Evolutionary conservation across 2,113 vertebrate genomes (phyloP), one percentile per base, ranked within the genome.

Genomic region (Gambusia holbrooki): DNA sequence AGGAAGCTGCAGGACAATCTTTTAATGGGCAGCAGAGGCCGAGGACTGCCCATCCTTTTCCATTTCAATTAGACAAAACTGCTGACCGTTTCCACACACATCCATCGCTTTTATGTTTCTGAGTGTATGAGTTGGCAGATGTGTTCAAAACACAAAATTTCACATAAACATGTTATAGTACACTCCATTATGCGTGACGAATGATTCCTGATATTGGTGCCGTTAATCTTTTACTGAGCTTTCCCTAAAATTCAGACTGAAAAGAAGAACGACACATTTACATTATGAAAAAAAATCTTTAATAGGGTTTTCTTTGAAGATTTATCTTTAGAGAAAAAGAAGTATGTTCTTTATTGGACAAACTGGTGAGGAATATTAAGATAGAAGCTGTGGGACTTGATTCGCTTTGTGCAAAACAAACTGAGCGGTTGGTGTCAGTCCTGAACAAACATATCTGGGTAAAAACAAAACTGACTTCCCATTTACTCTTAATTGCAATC

Each of bases 21-120:
- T 88, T 87, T 89, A 91, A 88, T 88, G 84, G 81, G 76, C 71
- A 87, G 69, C 78, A 10, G 77, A 77, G 72, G 69, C 70, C 1
- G 74, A 84, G 69, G 66, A 74, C 83, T 71, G 84, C 51, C 77
- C 82, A 71, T 83, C 66, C 84, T 81, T n/a, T 85, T 89, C 88
- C 86, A 90, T 89, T 90, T 90, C 85, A 92, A 91, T 93, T 84
- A 90, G 76, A 80, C 37, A 76, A 81, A 93, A 91, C 71, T 83
- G 90, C 91, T 92, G 90, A 93, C 82, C 71, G 22, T 73, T 79
- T 64, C 61, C 62, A 32, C 70, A 9, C 42, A 65, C 77, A 54
- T 25, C 68, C 76, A 80, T 35, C 32, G 11, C 19, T 30, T 27
- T 62, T 72, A 69, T 69, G 28, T 74, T 61, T 28, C 71, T 71